Conservation (phyloP, 2,888 invertebrate species). For the Leptopilina myrica region DNA sequence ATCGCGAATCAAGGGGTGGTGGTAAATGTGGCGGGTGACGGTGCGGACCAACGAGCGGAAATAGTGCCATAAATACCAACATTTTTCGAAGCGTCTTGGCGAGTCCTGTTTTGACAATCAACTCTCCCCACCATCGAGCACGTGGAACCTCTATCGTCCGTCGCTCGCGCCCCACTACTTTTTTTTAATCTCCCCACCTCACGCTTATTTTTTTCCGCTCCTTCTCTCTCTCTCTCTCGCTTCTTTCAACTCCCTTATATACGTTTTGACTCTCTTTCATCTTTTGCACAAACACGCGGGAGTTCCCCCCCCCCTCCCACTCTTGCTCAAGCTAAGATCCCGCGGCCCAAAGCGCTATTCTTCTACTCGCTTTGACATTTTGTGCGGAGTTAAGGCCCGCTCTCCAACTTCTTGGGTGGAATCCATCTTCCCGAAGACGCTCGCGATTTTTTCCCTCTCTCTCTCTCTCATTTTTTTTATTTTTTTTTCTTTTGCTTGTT, state of each 20-base stretch:
- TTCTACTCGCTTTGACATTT: conserved; percentile 67
- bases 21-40: conserved; percentile 46
- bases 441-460: conserved; percentile 45
- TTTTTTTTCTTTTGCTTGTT: conserved; percentile 39
- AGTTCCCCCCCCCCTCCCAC: neutral
- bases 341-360: conserved; percentile 55
- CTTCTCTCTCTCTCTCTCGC: too few species aligned
- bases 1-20: conserved; percentile 48
- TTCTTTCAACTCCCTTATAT: conserved; percentile 57
- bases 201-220: conserved; percentile 17
- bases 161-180: conserved; percentile 30
- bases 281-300: conserved; percentile 10
- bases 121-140: conserved; percentile 57
- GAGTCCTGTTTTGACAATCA: conserved; percentile 73
- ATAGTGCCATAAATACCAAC: conserved; percentile 73
- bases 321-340: too few species aligned
- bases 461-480: conserved; percentile 49
- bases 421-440: conserved; percentile 62
- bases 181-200: conserved; percentile 46
- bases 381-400: conserved; percentile 59
- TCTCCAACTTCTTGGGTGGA: conserved; percentile 63
- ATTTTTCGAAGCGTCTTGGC: conserved; percentile 71
- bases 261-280: conserved; percentile 58
- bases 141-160: conserved; percentile 34
- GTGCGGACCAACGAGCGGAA: conserved; percentile 60